Evolutionary conservation across 2,888 invertebrate genomes (phyloP).

Genomic region (Temnothorax rugatulus): DNA sequence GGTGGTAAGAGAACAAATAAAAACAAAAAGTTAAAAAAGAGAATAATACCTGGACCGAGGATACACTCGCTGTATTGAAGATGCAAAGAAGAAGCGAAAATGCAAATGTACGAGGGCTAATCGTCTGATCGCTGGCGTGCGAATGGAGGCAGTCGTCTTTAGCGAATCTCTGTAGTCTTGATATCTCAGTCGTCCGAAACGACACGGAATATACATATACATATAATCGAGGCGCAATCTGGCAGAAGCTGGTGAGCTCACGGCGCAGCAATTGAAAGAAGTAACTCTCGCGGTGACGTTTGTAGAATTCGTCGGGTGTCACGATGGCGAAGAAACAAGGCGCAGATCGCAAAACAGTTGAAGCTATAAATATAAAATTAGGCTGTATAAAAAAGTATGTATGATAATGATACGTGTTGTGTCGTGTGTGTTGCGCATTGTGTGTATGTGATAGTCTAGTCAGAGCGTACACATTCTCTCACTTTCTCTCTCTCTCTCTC

Average conservation of each 20-base stretch:
- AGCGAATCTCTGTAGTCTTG: constrained; percentile 41
- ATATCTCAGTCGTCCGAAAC: constrained; percentile 48
- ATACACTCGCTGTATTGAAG: constrained; percentile 18
- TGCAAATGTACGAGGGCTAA: constrained; percentile 9
- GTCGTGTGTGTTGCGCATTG: constrained; percentile 46
- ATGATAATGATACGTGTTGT: constrained; percentile 54
- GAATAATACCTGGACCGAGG: background rate
- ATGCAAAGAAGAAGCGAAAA: constrained; percentile 7
- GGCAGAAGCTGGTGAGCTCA: constrained; percentile 57
- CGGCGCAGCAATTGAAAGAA: constrained; percentile 55
- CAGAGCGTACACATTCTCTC: constrained; percentile 69
- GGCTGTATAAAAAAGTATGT: constrained; percentile 84
- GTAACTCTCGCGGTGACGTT: constrained; percentile 38
- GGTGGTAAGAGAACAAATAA: background rate
- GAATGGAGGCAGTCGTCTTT: constrained; percentile 43
- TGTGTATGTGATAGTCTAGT: constrained; percentile 73
- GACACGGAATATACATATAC: constrained; percentile 43
- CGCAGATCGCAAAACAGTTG: constrained; percentile 75
- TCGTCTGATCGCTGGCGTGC: constrained; percentile 33
- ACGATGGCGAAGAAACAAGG: constrained; percentile 69
- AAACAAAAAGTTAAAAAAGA: constrained; percentile 1
- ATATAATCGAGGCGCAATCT: constrained; percentile 29
- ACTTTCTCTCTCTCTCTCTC: background rate
- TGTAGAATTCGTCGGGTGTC: constrained; percentile 45
- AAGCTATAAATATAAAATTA: constrained; percentile 84